Evolutionary conservation across 2,888 invertebrate genomes (phyloP), one percentile per base, ranked within the genome.

Genomic region (Himalopsyche japonica): DNA sequence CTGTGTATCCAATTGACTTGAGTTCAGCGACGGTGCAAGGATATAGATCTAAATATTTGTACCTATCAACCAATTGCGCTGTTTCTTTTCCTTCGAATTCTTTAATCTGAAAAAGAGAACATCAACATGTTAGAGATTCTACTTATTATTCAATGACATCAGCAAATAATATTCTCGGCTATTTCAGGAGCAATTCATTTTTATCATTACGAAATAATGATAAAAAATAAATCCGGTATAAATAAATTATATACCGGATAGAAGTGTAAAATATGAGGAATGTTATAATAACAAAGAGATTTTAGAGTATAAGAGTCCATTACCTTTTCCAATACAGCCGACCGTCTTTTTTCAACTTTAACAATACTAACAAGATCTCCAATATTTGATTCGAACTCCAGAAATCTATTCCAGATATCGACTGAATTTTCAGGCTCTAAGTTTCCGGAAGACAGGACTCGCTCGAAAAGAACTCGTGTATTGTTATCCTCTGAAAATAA

Each of bases 321-420:
- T 89, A 97, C 97, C 93, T 98, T 97, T 89, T 98, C 98, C 87
- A 98, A 92, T 0, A 98, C 97, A 12, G 97, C 95, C 88, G 98
- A 96, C 76, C 99, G 92, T 70, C 99, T 90, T 89, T 98, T 97
- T 90, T 99, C 99, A 7, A 99, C 99, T 92, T 99, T 99, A 0
- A 98, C 96, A 86, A 99, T 98, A 91, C 98, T 98, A 79, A 98
- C 96, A 81, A 99, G 91, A 91, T 99, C 99, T 0, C 99, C 99
- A 87, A 99, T 98, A 88, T 98, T 98, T 79, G 98, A 98, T 91
- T 99, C 99, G 90, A 99, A 99, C 90, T 99, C 98, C 87, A 99
- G 92, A 90, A 99, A 99, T 86, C 97, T 93, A 92, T 99, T 99
- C 99, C 99, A 99, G 84, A 99, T 98, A 89, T 99, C 98, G 92